Conservation (phyloP, 2,113 vertebrate genomes). For the Pampusana beccarii region DNA sequence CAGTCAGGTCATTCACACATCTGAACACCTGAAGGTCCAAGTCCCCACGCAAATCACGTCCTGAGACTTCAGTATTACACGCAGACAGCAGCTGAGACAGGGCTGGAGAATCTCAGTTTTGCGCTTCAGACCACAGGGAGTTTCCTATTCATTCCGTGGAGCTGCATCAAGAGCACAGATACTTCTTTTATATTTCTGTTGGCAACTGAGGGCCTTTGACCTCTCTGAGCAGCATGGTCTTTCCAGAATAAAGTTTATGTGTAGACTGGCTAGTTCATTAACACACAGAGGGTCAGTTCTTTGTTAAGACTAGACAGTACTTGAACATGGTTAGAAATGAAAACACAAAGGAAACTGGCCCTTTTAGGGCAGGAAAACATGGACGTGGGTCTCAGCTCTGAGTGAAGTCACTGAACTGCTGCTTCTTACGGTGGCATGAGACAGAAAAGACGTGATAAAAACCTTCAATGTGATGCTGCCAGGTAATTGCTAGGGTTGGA, state of each 20-base stretch:
- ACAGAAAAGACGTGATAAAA: not conserved
- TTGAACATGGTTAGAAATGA: not conserved
- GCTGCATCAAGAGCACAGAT: not conserved
- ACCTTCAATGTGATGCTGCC: not conserved
- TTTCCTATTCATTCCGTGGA: not conserved
- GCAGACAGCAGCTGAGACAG: not conserved
- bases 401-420: not conserved
- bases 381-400: not conserved
- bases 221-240: not conserved
- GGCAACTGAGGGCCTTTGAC: conserved; percentile 14
- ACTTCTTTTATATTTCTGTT: conserved; percentile 23
- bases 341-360: not conserved
- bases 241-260: not conserved
- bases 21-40: not conserved
- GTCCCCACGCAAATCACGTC: not conserved
- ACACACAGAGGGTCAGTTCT: not conserved
- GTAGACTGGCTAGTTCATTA: not conserved
- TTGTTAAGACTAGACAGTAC: not conserved
- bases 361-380: not conserved
- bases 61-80: not conserved
- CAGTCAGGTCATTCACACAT: not conserved
- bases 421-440: not conserved
- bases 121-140: not conserved
- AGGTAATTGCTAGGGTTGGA: not conserved
- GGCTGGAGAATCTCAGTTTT: not conserved